Base-by-base conservation (phyloP, 2,797 vertebrate genomes). In the Oreonectes daqikongensis region DNA sequence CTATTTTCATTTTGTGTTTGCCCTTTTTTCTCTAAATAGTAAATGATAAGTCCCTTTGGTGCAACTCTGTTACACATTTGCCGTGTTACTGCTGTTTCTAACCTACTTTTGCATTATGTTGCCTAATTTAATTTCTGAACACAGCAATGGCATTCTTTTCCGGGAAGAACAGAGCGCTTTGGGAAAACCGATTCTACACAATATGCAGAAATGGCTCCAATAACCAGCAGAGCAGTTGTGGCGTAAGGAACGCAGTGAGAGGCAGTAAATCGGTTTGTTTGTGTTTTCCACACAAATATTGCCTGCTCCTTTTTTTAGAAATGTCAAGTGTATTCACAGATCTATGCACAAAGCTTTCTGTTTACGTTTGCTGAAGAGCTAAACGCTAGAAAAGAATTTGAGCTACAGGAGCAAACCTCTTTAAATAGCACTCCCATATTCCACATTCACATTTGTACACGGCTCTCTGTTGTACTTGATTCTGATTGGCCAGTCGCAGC, bases 21-120 rank as follows among this genome's bases (percentile, higher is more conserved):
- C 65, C 61, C 38, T 14, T 44, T 24, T 63, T 61, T 35, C 20
- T 66, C 15, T 53, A 57, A 72, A 60, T 83, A 24, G 24, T 69
- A 78, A 78, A 46, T 30, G 12, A 69, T n/a, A 70, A 22, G 59
- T 78, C 74, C 71, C 83, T 61, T 69, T 40, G 50, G 74, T 68
- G 53, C 40, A 44, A 38, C 40, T 40, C 61, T 48, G 57, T 61
- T 53, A 35, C 28, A 35, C 32, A 63, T 61, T 32, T 60, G 48
- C 60, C 11, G 61, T 52, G 42, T 74, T 78, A 24, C 67, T 61
- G 70, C 73, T 75, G 74, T 79, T 81, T 60, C 64, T 79, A 81
- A 73, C 77, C 79, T 81, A 83, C 72, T 78, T 81, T 84, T 52
- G 26, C 48, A 75, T 79, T 64, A 65, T 72, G 57, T 20, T 69